phyloP scores from a whole-genome alignment of 1,140 invertebrate species.

The Cydia strobilella region DNA sequence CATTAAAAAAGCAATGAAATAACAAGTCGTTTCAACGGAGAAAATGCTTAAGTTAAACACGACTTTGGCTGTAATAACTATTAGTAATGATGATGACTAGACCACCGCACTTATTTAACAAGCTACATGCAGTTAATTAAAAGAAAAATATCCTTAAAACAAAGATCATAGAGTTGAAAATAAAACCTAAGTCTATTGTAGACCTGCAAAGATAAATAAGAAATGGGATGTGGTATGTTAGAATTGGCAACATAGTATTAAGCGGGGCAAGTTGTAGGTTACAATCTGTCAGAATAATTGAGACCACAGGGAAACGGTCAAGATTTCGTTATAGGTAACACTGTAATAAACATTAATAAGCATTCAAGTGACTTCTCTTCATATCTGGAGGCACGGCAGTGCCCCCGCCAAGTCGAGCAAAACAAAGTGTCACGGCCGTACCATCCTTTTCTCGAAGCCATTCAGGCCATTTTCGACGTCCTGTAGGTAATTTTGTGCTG shows the following conservation, averaged over 20 bases:
- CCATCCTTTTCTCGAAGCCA: no score
- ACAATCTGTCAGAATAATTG: constrained; percentile 3
- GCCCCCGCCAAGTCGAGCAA: no score
- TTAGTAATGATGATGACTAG: constrained; percentile 53
- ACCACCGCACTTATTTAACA: constrained; percentile 27
- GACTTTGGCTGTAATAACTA: constrained; percentile 40
- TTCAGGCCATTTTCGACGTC: no score
- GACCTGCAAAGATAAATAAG: constrained; percentile 1
- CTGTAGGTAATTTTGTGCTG: no score
- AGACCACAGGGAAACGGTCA: constrained; percentile 7
- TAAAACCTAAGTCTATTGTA: not conserved
- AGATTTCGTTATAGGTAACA: constrained; percentile 2
- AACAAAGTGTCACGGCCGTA: no score
- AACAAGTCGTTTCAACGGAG: not conserved
- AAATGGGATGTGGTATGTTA: constrained; percentile 2
- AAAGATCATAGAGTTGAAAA: not conserved
- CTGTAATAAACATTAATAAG: constrained; percentile 10
- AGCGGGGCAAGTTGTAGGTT: not conserved
- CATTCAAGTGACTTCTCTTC: not conserved
- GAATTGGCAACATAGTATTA: constrained; percentile 19
- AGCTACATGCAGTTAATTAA: not conserved
- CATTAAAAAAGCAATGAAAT: not conserved
- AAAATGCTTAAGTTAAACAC: constrained; percentile 50
- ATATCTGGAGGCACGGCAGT: no score
- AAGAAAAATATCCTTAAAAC: not conserved